Evolutionary conservation across 2,888 invertebrate genomes (phyloP), one percentile per base, ranked within the genome.

Genomic region (Ferdinandea cuprea): DNA sequence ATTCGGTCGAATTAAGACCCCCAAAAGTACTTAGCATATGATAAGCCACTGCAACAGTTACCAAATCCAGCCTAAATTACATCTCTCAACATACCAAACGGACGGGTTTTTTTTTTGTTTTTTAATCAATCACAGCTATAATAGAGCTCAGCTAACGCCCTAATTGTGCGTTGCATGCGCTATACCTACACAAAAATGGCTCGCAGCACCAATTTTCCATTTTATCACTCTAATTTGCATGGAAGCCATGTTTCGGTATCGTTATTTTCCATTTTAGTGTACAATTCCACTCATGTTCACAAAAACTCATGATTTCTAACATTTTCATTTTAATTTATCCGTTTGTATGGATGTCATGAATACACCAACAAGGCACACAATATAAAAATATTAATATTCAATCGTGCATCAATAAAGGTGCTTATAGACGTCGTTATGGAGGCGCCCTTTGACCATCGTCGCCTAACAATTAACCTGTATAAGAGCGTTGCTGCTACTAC

Each of bases 361-460:
- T 28, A 40, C 15, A 30, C 52, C 25, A 50, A 35, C 32, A 35
- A 15, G 11, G 40, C 19, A 28, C 15, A 59, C 30, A 59, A 44
- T 30, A 44, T 44, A n/a, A 44, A 42, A 48, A 65, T 58, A 58
- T 74, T 59, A 58, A 74, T 58, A 66, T 74, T 66, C 74, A 56
- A 50, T 50, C n/a, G 37, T 19, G 74, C 32, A 46, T 46, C 66
- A 44, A 40, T 30, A 25, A 28, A 58, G 52, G 46, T 52, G 32
- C 42, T 25, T 3, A 25, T 44, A 63, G 54, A 61, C 44, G 50
- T 69, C 50, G 42, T 69, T 52, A 56, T 3, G 30, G 35, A 58
- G 80, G 69, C 74, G 69, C 74, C 69, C 63, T 80, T 74, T 46
- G 59, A 56, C 32, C 40, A 35, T 37, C 48, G 50, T 69, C 50